These are phyloP conservation scores for Microctonus brassicae DNA, from an alignment of 2,888 invertebrate species.

Conservation along the genomic window DNA sequence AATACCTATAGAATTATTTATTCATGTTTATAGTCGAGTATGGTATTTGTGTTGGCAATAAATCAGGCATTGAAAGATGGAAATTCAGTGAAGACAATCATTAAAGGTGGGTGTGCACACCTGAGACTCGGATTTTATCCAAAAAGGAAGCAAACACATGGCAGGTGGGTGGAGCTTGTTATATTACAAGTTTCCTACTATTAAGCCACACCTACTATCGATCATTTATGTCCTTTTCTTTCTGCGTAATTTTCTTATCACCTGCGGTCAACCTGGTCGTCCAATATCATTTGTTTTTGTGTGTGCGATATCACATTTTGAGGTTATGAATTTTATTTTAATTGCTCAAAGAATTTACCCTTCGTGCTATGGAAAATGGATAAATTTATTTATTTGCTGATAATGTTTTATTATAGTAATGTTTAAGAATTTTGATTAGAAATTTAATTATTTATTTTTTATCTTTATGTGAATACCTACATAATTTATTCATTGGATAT, in stretches of 20 bases:
- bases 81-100: conserved; percentile 19
- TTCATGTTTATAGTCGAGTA: too few relatives aligned
- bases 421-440: background rate
- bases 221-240: conserved; percentile 42
- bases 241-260: conserved; percentile 14
- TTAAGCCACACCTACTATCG: conserved; percentile 54
- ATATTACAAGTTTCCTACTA: conserved; percentile 33
- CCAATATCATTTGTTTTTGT: background rate
- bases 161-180: conserved; percentile 57
- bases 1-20: background rate
- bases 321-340: background rate
- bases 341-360: background rate
- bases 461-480: background rate
- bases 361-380: background rate
- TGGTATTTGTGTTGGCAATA: background rate
- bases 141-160: conserved; percentile 41
- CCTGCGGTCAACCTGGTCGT: conserved; percentile 10
- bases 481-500: background rate
- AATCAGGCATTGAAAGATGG: conserved; percentile 1
- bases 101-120: conserved; percentile 41
- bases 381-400: background rate
- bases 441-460: background rate
- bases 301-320: background rate
- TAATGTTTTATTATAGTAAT: background rate
- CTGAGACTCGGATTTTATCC: conserved; percentile 29